Evolutionary conservation across 2,888 invertebrate genomes (phyloP).

Genomic region (Erpobdella octoculata): DNA sequence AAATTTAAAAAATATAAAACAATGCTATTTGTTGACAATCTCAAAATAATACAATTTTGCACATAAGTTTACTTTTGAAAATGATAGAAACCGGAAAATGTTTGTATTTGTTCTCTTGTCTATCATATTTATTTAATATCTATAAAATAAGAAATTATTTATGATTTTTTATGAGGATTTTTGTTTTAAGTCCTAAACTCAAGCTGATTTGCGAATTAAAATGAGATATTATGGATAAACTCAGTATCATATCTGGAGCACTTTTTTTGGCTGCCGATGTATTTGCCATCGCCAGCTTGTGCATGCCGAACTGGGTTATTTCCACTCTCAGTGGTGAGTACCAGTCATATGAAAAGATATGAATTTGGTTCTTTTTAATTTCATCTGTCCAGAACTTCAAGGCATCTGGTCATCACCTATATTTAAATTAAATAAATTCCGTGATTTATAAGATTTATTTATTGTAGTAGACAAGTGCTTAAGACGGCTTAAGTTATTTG

Average conservation of each 20-base stretch:
- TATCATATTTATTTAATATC: neutral
- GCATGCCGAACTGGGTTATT: slow-evolving; percentile 92
- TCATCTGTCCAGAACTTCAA: neutral
- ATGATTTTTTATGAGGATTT: neutral
- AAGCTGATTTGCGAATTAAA: neutral
- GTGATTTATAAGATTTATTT: neutral
- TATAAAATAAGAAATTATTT: neutral
- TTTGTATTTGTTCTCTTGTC: neutral
- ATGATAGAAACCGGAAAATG: too few relatives aligned
- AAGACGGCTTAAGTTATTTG: too few relatives aligned
- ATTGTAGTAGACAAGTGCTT: too few relatives aligned
- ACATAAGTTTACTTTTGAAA: too few relatives aligned
- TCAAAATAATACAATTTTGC: too few relatives aligned
- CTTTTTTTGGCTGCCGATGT: slow-evolving; percentile 85
- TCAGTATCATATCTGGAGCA: slow-evolving; percentile 81
- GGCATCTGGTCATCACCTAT: neutral
- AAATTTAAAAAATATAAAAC: too few relatives aligned
- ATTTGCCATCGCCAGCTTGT: slow-evolving; percentile 82
- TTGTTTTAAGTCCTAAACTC: too few relatives aligned
- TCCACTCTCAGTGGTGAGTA: slow-evolving; percentile 78
- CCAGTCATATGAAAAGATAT: neutral
- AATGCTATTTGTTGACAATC: too few relatives aligned
- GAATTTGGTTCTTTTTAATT: neutral
- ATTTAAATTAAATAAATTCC: neutral
- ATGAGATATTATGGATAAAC: slow-evolving; percentile 68